Evolutionary conservation across 2,888 invertebrate species (phyloP), one percentile per base, ranked within the genome.

Genomic region (Agriopis leucophaearia): DNA sequence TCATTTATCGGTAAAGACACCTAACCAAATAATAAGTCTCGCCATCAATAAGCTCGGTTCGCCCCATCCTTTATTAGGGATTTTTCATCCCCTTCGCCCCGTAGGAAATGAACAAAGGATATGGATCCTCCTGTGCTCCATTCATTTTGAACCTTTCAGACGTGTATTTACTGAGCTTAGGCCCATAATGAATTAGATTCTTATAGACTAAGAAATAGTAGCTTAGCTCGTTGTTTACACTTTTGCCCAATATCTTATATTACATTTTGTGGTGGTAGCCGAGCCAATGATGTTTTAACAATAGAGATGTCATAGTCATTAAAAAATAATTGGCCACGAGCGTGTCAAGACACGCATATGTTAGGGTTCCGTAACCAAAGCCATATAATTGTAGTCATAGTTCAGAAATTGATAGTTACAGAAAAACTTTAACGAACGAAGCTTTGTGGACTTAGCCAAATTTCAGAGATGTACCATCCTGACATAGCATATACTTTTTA

Each of bases 21-120:
- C 80, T 80, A 81, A 84, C 83, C 82, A 83, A 81, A 85, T 84
- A 81, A 81, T 81, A 84, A 85, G 58, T 81, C 79, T 76, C 47
- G 69, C 69, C 83, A 86, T 86, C 86, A 83, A 84, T 84, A 86
- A 76, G 72, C 56, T 63, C 56, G 61, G 71, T 71, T 73, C 74
- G 56, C 68, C 73, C 78, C 75, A 82, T 84, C 72, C 78, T 74
- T 83, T 85, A 84, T 83, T 81, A 77, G 78, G 82, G 80, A 81
- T 83, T 84, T 83, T 85, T 80, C 76, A 79, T 77, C 75, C 70
- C 57, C 58, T 47, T 44, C 56, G 62, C 52, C 66, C 71, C 71
- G 64, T 71, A 80, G 78, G 74, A 80, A 79, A 78, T 78, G 77
- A 81, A 80, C 71, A 74, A 77, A 73, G 72, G 72, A 77, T 78